Base-by-base conservation (phyloP, 2,797 vertebrate genomes). In the Microtus californicus region DNA sequence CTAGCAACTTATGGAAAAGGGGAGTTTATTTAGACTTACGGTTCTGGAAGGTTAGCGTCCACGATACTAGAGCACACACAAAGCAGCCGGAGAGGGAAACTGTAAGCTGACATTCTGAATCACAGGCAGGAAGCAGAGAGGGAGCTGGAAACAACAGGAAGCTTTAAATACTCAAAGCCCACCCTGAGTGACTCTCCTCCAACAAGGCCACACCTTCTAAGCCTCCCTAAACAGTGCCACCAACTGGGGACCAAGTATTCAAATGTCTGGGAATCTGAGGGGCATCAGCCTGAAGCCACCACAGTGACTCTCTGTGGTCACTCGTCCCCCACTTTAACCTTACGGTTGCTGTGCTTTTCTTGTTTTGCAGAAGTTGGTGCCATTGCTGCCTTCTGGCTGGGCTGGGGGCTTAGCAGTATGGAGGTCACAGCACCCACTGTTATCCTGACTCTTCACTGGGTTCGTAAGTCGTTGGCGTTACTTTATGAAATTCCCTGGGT, bases 351-450 rank as follows among this genome's bases (percentile, higher is more conserved):
- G 63, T 48, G 65, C 59, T 82, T 45, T 89, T 45, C 51, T 79
- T 79, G 25, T 90, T 94, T 80, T 43, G 69, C 27, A 56, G 86
- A 17, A 85, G n/a, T 48, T 0, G 1, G 25, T 56, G 11, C 69
- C 56, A 6, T 54, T 1, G 1, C 29, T 45, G 27, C 6, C 27
- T 79, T 82, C 86, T 65, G 25, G 29, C 61, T 59, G 59, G 86
- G 56, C 43, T 27, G 80, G 59, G 27, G 59, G 59, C 63, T 93
- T 89, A 74, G 82, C 40, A 78, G 93, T 78, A 65, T 8, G 54
- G 86, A 82, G 76, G 27, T 56, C 54, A 71, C 29, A 89, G 54
- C 31, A 76, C 10, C 34, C 13, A 27, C 54, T 9, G 0, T 83
- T n/a, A 83, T 80, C 45, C 87, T 34, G 40, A 29, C 48, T 71